These are phyloP conservation scores for Cenopis cana DNA, from an alignment of 2,888 invertebrate genomes.

Conservation along the genomic window DNA sequence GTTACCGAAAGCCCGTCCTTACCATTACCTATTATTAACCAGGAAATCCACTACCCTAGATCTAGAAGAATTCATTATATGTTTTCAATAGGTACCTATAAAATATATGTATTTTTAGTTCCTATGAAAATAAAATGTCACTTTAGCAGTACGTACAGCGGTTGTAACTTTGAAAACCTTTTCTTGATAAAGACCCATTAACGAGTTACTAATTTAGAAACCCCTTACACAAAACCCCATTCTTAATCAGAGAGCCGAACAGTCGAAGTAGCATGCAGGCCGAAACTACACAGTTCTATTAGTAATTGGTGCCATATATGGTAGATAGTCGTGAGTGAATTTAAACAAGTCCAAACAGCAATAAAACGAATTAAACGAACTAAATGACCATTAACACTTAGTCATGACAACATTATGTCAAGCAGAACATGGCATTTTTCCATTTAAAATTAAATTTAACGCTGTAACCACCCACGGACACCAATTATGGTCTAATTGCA, in stretches of 20 bases:
- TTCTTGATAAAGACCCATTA: too few relatives aligned
- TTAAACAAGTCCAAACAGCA: conserved; percentile 3
- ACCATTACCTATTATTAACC: too few relatives aligned
- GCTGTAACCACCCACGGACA: conserved; percentile 15
- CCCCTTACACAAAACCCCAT: neutral
- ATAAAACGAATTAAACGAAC: conserved; percentile 10
- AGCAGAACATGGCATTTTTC: conserved; percentile 20
- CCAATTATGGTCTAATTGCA: conserved; percentile 34
- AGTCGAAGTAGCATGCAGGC: neutral
- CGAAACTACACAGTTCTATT: neutral
- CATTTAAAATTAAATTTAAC: conserved; percentile 23
- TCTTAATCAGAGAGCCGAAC: neutral
- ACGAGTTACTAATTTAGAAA: neutral
- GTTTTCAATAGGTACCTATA: too few relatives aligned
- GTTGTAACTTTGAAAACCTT: too few relatives aligned
- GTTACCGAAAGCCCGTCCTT: too few relatives aligned
- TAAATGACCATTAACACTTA: conserved; percentile 9
- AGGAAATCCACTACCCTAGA: too few relatives aligned
- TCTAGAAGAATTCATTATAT: too few relatives aligned
- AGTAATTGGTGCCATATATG: neutral
- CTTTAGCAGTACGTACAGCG: too few relatives aligned
- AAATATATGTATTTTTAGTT: too few relatives aligned
- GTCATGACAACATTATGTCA: conserved; percentile 25
- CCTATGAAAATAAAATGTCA: too few relatives aligned
- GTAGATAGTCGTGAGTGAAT: neutral